phyloP scores from a whole-genome alignment of 2,797 vertebrate genomes.

The Myotis daubentonii region DNA sequence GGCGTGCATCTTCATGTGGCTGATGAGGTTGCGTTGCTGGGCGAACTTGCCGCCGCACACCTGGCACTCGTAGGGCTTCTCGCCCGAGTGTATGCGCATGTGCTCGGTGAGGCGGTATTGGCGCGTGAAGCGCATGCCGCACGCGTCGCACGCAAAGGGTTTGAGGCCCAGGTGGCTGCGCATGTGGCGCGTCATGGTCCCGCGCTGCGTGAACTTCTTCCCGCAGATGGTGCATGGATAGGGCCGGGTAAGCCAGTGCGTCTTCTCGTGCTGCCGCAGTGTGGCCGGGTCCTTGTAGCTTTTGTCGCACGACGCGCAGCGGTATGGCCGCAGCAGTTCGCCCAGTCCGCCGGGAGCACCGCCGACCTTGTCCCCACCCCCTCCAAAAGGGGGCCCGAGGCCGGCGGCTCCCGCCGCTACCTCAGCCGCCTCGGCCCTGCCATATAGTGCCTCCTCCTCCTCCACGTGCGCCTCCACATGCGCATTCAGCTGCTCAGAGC shows the following conservation, averaged over 20 bases:
- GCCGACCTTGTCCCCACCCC: slow-evolving; percentile 86
- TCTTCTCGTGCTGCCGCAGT: slow-evolving; percentile 98
- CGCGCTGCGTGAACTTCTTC: slow-evolving; percentile 99
- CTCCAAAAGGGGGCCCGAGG: slow-evolving; percentile 82
- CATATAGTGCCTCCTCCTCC: slow-evolving; percentile 94
- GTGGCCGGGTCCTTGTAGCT: slow-evolving; percentile 99
- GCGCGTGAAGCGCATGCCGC: slow-evolving; percentile 99
- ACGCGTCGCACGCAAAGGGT: slow-evolving; percentile 98
- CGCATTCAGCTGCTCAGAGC: slow-evolving; percentile 98
- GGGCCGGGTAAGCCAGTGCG: slow-evolving; percentile 98
- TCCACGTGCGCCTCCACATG: slow-evolving; percentile 99
- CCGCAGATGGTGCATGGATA: slow-evolving; percentile 99
- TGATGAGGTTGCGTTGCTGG: slow-evolving; percentile 99
- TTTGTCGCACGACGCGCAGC: slow-evolving; percentile 97
- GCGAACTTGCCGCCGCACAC: slow-evolving; percentile 99
- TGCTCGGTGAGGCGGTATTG: slow-evolving; percentile 99
- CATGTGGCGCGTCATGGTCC: slow-evolving; percentile 99
- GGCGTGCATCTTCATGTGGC: slow-evolving; percentile 99
- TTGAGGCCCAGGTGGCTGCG: slow-evolving; percentile 99
- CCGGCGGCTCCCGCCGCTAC: slow-evolving; percentile 85
- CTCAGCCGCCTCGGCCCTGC: slow-evolving; percentile 84
- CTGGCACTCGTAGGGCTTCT: slow-evolving; percentile 99
- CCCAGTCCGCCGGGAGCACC: slow-evolving; percentile 85
- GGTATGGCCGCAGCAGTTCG: slow-evolving; percentile 96
- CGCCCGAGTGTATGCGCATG: slow-evolving; percentile 99